Evolutionary conservation across 2,888 invertebrate species (phyloP), one percentile per base, ranked within the genome.

Genomic region (Anorthoa munda): DNA sequence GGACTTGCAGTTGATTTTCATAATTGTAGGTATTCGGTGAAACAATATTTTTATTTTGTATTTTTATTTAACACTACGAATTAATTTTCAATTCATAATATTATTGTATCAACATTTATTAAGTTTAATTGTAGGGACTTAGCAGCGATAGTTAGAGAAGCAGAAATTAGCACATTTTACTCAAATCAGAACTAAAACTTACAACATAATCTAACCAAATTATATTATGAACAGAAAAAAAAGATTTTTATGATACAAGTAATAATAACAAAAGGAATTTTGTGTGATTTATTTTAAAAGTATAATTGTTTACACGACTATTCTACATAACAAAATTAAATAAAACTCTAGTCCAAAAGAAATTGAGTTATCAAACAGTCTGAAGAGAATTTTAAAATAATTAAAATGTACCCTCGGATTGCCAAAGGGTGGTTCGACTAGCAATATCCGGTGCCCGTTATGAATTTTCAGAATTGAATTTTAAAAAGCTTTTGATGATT

Each of bases 331-430:
- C 46, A 50, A 39, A 39, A 66, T 56, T 46, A 46, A 5, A 61
- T 23, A 72, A 69, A 82, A 75, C 26, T 23, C 65, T 75, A 72
- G 77, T 80, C 81, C 67, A 58, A 75, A 65, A 60, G 13, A 81
- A 88, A 88, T 87, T 75, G 77, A 87, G 81, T 87, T 85, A 64
- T 65, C 26, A 39, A 73, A 68, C 46, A 59, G 70, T 73, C 77
- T 71, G 80, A 66, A 64, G 70, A 48, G 82, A 83, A 87, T 83
- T 79, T 86, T 79, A 75, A 85, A 85, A 82, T 81, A 73, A 79
- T 81, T 79, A 64, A 75, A 77, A 72, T 70, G 56, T 60, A 31
- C 50, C 64, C 80, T 55, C 72, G 77, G 70, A 82, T 79, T 53
- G 69, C 50, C 64, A 68, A 77, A 76, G 65, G 75, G 68, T 71